These are phyloP conservation scores for Vollenhovia emeryi DNA, from an alignment of 1,140 invertebrate species.

Conservation along the genomic window DNA sequence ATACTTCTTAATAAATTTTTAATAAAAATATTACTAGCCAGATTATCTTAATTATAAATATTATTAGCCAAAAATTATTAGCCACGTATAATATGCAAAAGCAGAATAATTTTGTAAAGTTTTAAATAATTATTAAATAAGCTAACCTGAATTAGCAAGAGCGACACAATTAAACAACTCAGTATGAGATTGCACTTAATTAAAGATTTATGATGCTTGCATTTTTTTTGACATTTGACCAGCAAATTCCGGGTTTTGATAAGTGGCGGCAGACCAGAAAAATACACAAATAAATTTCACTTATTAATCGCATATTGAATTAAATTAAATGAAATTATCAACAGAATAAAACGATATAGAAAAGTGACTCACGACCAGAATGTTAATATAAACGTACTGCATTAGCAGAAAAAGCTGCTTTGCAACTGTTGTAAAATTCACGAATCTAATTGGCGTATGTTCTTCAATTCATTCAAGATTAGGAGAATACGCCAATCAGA, in stretches of 20 bases:
- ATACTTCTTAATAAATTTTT: not conserved
- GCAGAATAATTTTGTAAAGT: not conserved
- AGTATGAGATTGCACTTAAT: not conserved
- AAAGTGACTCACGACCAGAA: not conserved
- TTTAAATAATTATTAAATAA: not conserved
- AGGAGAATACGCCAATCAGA: too few species aligned
- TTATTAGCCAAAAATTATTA: not conserved
- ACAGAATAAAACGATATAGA: conserved; percentile 6
- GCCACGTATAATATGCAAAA: not conserved
- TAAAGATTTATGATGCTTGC: not conserved
- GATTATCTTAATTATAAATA: too few species aligned
- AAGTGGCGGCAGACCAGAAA: not conserved
- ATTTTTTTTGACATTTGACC: not conserved
- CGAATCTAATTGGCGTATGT: too few species aligned
- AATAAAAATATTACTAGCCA: not conserved
- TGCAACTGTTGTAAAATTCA: too few species aligned
- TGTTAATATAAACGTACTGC: too few species aligned
- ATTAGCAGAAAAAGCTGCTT: too few species aligned
- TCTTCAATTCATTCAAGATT: too few species aligned
- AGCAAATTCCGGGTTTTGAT: not conserved
- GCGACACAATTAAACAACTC: conserved; percentile 10
- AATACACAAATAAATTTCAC: not conserved
- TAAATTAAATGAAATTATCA: conserved; percentile 1
- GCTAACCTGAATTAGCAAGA: not conserved
- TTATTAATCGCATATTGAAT: conserved; percentile 6